Conservation (phyloP, 1,140 invertebrate species). For the Apis cerana region DNA sequence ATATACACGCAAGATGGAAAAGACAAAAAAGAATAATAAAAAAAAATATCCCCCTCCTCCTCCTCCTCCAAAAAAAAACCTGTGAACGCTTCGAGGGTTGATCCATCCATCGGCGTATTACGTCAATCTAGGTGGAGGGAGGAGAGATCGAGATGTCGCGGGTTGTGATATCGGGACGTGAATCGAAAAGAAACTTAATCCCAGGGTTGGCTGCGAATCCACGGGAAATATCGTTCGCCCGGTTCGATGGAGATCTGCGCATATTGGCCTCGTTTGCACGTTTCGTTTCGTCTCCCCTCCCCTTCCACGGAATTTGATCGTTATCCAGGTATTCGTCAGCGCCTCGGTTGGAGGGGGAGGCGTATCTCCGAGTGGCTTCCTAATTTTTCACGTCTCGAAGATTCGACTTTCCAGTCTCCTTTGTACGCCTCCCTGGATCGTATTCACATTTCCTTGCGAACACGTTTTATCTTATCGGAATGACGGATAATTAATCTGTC, state of each 20-base stretch:
- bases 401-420: not conserved
- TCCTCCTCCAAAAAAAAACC: no score
- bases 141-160: not conserved
- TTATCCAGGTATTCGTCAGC: conserved; percentile 18
- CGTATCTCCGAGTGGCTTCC: conserved; percentile 23
- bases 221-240: conserved; percentile 71
- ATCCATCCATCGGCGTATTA: conserved; percentile 9
- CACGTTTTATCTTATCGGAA: no score
- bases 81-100: not conserved
- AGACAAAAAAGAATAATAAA: no score
- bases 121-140: conserved; percentile 7
- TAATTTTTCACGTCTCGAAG: conserved; percentile 18
- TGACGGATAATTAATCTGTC: no score
- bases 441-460: no score
- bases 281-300: conserved; percentile 73
- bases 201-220: conserved; percentile 61
- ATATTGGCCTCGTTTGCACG: conserved; percentile 80
- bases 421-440: not conserved
- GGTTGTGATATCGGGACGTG: conserved; percentile 3
- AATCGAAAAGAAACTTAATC: conserved; percentile 69
- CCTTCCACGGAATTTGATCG: conserved; percentile 29
- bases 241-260: conserved; percentile 71
- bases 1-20: no score
- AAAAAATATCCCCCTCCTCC: no score
- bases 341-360: not conserved